phyloP scores from a whole-genome alignment of 2,888 invertebrate genomes.

The Sarcophaga subvicina region DNA sequence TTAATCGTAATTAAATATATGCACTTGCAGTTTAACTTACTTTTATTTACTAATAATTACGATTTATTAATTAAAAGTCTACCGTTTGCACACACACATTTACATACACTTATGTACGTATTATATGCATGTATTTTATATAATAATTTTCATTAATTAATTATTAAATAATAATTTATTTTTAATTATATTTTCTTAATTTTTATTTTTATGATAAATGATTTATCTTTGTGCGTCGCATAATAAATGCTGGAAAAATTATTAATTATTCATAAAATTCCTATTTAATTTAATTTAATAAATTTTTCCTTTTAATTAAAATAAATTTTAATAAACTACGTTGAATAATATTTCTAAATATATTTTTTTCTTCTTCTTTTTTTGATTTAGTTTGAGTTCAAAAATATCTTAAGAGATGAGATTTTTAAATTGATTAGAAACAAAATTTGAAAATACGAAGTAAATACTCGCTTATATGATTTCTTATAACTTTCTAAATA shows the following conservation, averaged over 20 bases:
- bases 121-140: conserved; percentile 23
- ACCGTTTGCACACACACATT: conserved; percentile 20
- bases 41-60: conserved; percentile 31
- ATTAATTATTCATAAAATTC: conserved; percentile 30
- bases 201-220: conserved; percentile 41
- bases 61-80: conserved; percentile 52
- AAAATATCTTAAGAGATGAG: background rate
- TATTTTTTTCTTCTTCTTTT: background rate
- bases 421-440: background rate
- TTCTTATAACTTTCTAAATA: too few relatives aligned
- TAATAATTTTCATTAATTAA: conserved; percentile 7
- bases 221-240: conserved; percentile 78
- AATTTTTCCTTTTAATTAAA: conserved; percentile 7
- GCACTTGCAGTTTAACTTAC: conserved; percentile 29
- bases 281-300: conserved; percentile 7
- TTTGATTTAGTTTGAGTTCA: background rate
- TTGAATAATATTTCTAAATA: conserved; percentile 8
- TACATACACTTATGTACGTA: background rate
- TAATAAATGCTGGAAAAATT: conserved; percentile 78
- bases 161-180: conserved; percentile 23
- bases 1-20: background rate
- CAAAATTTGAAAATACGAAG: too few relatives aligned
- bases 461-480: too few relatives aligned
- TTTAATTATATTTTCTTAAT: conserved; percentile 26
- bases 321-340: too few relatives aligned